Conservation (phyloP, 2,113 vertebrate species). For the Rhineura floridana region DNA sequence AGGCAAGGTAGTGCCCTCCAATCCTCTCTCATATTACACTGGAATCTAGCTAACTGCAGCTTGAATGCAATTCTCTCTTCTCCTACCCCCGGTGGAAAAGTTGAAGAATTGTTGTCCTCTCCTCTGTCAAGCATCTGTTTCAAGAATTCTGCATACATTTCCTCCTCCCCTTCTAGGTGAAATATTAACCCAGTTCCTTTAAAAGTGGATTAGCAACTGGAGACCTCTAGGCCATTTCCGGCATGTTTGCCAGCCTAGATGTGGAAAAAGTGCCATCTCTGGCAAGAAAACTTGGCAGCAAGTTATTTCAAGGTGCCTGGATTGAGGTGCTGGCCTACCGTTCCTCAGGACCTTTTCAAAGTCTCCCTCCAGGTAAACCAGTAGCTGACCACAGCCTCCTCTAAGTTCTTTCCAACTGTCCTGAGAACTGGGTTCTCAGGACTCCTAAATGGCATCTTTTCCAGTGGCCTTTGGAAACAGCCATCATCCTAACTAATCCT, state of each 20-base stretch:
- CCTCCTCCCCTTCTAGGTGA: not conserved
- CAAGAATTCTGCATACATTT: not conserved
- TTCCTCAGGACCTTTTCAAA: not conserved
- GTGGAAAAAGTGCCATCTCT: not conserved
- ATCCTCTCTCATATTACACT: not conserved
- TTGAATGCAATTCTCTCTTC: too few species aligned
- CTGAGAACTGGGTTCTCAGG: too few species aligned
- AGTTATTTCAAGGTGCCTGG: not conserved
- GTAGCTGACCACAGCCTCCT: not conserved
- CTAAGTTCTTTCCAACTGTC: not conserved
- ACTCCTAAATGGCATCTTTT: not conserved
- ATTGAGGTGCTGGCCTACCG: not conserved
- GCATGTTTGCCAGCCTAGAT: not conserved
- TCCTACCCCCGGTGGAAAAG: not conserved
- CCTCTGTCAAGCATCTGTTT: not conserved
- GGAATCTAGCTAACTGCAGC: not conserved
- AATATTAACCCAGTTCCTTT: not conserved
- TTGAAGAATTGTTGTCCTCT: not conserved
- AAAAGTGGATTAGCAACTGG: not conserved
- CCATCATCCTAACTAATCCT: not conserved
- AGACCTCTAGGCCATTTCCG: not conserved
- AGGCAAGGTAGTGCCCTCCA: not conserved
- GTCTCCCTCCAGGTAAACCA: not conserved
- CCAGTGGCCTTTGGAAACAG: not conserved
- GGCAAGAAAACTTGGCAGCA: not conserved